A percentile compares a stretch with the other conserved stretches of the same genome.
phyloP scores from a whole-genome alignment of 2,113 vertebrate species.

The Proterorhinus semilunaris region DNA sequence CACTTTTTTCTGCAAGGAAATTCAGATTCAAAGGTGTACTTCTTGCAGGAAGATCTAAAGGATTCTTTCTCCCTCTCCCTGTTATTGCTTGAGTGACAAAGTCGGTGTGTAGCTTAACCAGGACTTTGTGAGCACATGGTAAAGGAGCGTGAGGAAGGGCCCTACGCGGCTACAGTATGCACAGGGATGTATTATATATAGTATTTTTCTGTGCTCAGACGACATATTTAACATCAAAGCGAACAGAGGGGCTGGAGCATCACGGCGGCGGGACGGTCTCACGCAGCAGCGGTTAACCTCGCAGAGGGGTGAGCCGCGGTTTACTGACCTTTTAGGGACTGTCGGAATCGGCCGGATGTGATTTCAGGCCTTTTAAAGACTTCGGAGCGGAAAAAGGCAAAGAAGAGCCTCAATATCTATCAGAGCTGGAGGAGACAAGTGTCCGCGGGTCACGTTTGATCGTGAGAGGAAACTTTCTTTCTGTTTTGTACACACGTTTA shows the following conservation, averaged over 20 bases:
- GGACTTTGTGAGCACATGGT: conserved; percentile 71
- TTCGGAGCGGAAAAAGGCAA: background rate
- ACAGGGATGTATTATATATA: conserved; percentile 56
- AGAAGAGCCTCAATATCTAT: background rate
- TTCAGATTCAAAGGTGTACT: conserved; percentile 83
- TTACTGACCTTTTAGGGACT: conserved; percentile 4
- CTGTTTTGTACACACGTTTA: too few species aligned
- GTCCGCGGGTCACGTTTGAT: background rate
- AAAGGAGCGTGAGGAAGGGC: conserved; percentile 54
- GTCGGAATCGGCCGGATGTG: background rate
- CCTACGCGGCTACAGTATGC: conserved; percentile 59
- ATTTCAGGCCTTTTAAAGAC: conserved; percentile 9
- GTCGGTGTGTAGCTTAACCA: conserved; percentile 77
- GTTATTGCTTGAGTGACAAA: conserved; percentile 81
- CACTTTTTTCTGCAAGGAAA: conserved; percentile 79
- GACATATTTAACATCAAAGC: conserved; percentile 64
- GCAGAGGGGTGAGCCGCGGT: background rate
- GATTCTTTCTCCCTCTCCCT: conserved; percentile 73
- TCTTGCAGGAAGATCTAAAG: conserved; percentile 80
- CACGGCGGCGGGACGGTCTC: conserved; percentile 39
- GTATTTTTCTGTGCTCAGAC: conserved; percentile 62
- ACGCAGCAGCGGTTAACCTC: conserved; percentile 38
- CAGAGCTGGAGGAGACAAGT: background rate
- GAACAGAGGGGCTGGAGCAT: conserved; percentile 41
- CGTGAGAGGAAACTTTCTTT: background rate